Conservation (phyloP, 2,888 invertebrate genomes). For the Euproctis similis region DNA sequence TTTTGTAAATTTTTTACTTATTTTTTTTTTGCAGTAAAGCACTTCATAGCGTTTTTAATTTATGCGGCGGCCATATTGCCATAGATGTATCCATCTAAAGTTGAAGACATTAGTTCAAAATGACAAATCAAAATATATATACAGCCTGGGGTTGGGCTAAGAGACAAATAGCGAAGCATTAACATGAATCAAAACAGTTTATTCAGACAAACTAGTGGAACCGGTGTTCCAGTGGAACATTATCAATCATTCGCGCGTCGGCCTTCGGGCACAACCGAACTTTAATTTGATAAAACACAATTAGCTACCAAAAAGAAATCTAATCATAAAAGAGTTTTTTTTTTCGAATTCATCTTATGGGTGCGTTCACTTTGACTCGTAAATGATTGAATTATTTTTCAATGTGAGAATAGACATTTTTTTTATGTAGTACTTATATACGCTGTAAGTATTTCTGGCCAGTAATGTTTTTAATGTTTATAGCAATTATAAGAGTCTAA, state of each 20-base stretch:
- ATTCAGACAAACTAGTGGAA: conserved; percentile 68
- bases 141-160: conserved; percentile 19
- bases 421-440: no score
- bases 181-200: conserved; percentile 70
- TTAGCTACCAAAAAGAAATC: conserved; percentile 75
- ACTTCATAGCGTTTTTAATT: no score
- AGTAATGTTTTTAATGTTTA: no score
- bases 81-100: no score
- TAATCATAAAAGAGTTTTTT: conserved; percentile 66
- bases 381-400: conserved; percentile 1
- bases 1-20: no score
- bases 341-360: no score
- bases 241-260: conserved; percentile 62
- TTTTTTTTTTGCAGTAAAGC: no score
- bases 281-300: conserved; percentile 76
- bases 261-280: conserved; percentile 56
- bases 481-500: conserved; percentile 13
- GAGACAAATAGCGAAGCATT: conserved; percentile 61
- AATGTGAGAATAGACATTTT: no score
- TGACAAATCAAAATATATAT: conserved; percentile 18
- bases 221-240: conserved; percentile 58
- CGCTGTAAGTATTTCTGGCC: no score
- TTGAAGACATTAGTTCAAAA: no score
- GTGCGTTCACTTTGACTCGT: conserved; percentile 45
- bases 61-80: no score